Evolutionary conservation across 2,888 invertebrate genomes (phyloP).

Genomic region (Andrena fulva): DNA sequence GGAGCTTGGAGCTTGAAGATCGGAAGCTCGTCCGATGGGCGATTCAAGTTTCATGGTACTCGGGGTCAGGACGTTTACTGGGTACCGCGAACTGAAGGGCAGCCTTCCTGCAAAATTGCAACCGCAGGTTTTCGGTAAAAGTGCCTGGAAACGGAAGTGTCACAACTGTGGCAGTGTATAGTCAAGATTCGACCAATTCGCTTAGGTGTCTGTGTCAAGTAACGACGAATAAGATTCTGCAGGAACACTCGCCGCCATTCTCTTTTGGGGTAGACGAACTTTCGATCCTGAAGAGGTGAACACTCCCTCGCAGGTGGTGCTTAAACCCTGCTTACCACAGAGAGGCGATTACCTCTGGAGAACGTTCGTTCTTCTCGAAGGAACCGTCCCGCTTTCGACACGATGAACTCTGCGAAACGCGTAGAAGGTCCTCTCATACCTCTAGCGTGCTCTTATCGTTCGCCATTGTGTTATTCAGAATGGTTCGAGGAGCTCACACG

Average conservation of each 20-base stretch:
- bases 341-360: constrained; percentile 38
- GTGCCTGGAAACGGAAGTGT: background rate
- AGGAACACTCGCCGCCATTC: background rate
- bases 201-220: background rate
- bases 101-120: background rate
- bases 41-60: background rate
- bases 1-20: constrained; percentile 15
- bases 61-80: background rate
- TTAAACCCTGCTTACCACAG: constrained; percentile 70
- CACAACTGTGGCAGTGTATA: constrained; percentile 35
- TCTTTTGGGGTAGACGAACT: background rate
- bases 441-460: constrained; percentile 5
- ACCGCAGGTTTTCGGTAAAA: background rate
- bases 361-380: constrained; percentile 22
- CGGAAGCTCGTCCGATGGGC: constrained; percentile 12
- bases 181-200: background rate
- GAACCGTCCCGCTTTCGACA: constrained; percentile 36
- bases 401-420: constrained; percentile 3
- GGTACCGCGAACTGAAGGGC: background rate
- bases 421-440: constrained; percentile 9
- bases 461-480: background rate
- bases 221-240: background rate
- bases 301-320: constrained; percentile 20
- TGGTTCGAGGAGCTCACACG: background rate
- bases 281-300: constrained; percentile 24